Base-by-base conservation (phyloP, 2,888 invertebrate genomes). In the Dryomyza anilis region DNA sequence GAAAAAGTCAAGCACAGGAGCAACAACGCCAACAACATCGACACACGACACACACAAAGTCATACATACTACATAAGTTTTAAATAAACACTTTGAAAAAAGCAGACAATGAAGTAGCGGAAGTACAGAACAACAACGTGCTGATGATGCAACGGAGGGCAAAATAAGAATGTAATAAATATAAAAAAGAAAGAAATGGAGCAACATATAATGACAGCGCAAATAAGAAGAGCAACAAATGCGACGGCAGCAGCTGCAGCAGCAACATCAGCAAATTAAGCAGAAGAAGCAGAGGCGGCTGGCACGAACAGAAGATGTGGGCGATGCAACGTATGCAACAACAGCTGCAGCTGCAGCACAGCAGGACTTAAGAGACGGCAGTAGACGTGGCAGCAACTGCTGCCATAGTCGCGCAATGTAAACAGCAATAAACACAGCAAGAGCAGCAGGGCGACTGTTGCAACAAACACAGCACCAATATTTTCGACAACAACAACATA, bases 1-100 rank as follows among this genome's bases (percentile, higher is more conserved):
- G 39, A 58, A 45, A 39, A 45, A 58, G 58, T 43, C 29, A 45
- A 58, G 45, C n/a, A n/a, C n/a, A n/a, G n/a, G n/a, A n/a, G n/a
- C n/a, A n/a, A n/a, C n/a, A n/a, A n/a, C n/a, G n/a, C n/a, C n/a
- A n/a, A n/a, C n/a, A n/a, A 29, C 14, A 50, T 50, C 12, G 12
- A 50, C 12, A 27, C 14, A 50, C 1, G 25, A 8, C n/a, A 50
- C 27, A 29, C 25, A 50, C n/a, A n/a, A 50, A 27, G n/a, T 27
- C 43, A 43, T 16, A 10, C 43, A 43, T 19, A 43, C 43, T 16
- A 36, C 43, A 43, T 16, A 33, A 6, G 12, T 33, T 8, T 33
- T 8, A 43, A 16, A 43, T 16, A 43, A 43, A 43, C 19, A 43
- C 6, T 19, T 43, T 43, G 19, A 39, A 43, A 43, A 43, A 43